Evolutionary conservation across 2,888 invertebrate genomes (phyloP).

Genomic region (Athalia circularis): DNA sequence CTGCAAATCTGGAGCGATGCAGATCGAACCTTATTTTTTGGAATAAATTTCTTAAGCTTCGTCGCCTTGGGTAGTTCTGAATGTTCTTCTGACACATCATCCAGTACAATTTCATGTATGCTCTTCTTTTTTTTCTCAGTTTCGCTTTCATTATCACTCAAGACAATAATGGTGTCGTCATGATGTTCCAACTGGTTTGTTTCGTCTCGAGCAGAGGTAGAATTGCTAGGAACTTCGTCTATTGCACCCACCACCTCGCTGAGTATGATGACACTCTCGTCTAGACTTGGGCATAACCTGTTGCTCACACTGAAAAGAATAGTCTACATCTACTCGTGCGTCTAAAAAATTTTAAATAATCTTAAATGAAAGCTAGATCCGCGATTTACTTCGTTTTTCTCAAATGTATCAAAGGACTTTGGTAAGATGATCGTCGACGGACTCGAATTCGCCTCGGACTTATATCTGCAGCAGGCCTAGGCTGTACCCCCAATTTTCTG

Average conservation of each 20-base stretch:
- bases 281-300: not conserved
- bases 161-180: conserved; percentile 55
- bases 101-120: not conserved
- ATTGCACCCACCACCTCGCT: not conserved
- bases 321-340: not conserved
- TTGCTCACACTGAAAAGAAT: conserved; percentile 9
- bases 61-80: not conserved
- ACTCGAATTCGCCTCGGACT: conserved; percentile 1
- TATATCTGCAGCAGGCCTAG: not conserved
- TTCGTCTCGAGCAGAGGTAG: not conserved
- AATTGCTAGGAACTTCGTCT: not conserved
- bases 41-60: not conserved
- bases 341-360: not conserved
- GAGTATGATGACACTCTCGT: conserved; percentile 28
- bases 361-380: not conserved
- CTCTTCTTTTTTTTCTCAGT: not conserved
- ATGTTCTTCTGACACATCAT: not conserved
- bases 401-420: conserved; percentile 42
- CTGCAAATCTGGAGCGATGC: not conserved
- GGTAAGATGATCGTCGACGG: not conserved
- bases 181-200: not conserved
- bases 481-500: not conserved
- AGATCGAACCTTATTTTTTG: not conserved
- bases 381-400: conserved; percentile 32
- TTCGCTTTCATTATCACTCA: conserved; percentile 55